phyloP scores from a whole-genome alignment of 2,113 vertebrate genomes.

The Mobula hypostoma region DNA sequence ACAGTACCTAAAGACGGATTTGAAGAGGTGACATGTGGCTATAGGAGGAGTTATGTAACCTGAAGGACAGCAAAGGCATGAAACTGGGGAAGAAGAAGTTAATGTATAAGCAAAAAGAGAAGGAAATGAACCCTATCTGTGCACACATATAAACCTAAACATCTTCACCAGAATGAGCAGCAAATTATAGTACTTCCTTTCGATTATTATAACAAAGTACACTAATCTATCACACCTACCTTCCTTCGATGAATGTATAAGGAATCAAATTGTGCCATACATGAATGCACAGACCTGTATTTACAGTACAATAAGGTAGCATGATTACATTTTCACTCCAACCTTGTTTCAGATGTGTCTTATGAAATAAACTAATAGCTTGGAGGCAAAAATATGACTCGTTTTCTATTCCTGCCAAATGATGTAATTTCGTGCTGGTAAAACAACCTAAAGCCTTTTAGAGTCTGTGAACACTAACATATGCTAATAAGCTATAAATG shows the following conservation, averaged over 20 bases:
- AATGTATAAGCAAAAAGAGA: constrained; percentile 9
- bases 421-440: constrained; percentile 38
- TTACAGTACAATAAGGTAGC: constrained; percentile 38
- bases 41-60: background rate
- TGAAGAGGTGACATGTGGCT: background rate
- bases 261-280: constrained; percentile 31
- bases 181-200: constrained; percentile 11
- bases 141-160: constrained; percentile 19
- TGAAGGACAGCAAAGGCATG: background rate
- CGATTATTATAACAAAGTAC: constrained; percentile 2
- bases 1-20: background rate
- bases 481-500: constrained; percentile 38
- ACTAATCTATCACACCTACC: constrained; percentile 33
- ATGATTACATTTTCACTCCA: constrained; percentile 37
- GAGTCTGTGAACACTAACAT: constrained; percentile 38
- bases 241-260: constrained; percentile 31
- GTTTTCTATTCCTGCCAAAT: constrained; percentile 36
- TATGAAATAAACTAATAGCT: constrained; percentile 37
- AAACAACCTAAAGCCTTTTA: constrained; percentile 37
- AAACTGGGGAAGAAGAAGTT: background rate
- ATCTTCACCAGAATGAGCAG: background rate
- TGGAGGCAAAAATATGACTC: constrained; percentile 31
- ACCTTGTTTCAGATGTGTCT: constrained; percentile 35
- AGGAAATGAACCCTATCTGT: background rate
- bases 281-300: constrained; percentile 37